These are phyloP conservation scores for Prunella fulvescens DNA, from an alignment of 2,113 vertebrate genomes.

Conservation along the genomic window DNA sequence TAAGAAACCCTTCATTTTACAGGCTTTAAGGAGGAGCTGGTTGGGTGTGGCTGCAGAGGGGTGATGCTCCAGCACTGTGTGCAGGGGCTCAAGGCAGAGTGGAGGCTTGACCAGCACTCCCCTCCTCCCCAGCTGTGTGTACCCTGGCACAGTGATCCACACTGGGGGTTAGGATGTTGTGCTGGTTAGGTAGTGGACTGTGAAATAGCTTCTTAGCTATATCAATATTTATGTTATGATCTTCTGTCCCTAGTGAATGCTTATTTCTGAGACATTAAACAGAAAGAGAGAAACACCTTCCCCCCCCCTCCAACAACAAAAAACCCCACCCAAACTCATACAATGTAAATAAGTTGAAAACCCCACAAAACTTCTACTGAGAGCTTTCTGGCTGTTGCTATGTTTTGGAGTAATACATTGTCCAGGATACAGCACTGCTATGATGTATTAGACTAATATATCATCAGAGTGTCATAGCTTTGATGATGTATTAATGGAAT, in stretches of 20 bases:
- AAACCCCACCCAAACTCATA: neutral
- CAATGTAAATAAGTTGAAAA: conserved; percentile 40
- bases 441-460: conserved; percentile 68
- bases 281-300: neutral
- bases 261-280: conserved; percentile 11
- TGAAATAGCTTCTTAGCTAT: neutral
- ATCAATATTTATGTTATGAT: neutral
- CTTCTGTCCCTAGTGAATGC: neutral
- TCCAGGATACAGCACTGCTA: neutral
- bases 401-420: conserved; percentile 66
- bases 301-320: neutral
- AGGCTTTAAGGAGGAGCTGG: neutral
- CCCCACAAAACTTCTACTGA: conserved; percentile 51
- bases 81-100: neutral
- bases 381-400: conserved; percentile 64
- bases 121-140: neutral
- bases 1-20: neutral
- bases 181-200: neutral
- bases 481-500: conserved; percentile 73
- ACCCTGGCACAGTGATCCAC: neutral
- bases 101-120: neutral
- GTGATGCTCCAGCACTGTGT: neutral
- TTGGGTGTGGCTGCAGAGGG: neutral
- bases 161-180: neutral
- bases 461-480: conserved; percentile 61